Conservation (phyloP, 2,113 vertebrate species). For the Gadus macrocephalus region DNA sequence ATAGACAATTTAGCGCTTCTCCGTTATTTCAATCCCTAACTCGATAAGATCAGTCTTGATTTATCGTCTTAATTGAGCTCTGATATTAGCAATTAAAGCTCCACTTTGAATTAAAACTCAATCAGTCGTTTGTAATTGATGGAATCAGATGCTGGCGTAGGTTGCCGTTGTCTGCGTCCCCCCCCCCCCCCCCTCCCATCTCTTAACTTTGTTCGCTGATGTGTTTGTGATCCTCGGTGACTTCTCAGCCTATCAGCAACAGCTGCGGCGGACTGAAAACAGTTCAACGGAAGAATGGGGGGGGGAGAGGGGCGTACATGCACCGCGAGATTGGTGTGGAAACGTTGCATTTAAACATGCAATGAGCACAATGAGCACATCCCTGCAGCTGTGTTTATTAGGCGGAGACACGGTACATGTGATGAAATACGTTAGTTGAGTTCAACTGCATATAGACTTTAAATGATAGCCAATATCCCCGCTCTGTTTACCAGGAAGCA, state of each 20-base stretch:
- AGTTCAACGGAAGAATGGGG: conserved; percentile 47
- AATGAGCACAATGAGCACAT: no score
- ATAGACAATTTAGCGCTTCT: conserved; percentile 72
- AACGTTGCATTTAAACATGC: no score
- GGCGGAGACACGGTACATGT: no score
- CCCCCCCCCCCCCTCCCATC: conserved; percentile 17
- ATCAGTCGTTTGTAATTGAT: conserved; percentile 75
- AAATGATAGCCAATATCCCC: no score
- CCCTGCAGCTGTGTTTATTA: no score
- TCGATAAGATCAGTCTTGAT: conserved; percentile 78
- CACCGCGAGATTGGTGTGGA: no score
- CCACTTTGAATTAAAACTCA: conserved; percentile 78
- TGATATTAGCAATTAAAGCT: conserved; percentile 81
- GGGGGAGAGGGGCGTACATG: no score
- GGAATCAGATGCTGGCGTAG: conserved; percentile 66
- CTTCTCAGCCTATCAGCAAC: conserved; percentile 64
- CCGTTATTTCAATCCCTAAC: conserved; percentile 76
- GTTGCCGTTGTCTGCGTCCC: conserved; percentile 51
- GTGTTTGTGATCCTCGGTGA: conserved; percentile 57
- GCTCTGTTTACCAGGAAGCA: no score
- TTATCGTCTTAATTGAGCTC: conserved; percentile 78
- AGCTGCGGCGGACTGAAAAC: conserved; percentile 38
- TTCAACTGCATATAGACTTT: no score
- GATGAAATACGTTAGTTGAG: no score
- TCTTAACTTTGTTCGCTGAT: conserved; percentile 38